Conservation (phyloP, 92 coral and sea anemone genomes). For the Palythoa grandiflora region DNA sequence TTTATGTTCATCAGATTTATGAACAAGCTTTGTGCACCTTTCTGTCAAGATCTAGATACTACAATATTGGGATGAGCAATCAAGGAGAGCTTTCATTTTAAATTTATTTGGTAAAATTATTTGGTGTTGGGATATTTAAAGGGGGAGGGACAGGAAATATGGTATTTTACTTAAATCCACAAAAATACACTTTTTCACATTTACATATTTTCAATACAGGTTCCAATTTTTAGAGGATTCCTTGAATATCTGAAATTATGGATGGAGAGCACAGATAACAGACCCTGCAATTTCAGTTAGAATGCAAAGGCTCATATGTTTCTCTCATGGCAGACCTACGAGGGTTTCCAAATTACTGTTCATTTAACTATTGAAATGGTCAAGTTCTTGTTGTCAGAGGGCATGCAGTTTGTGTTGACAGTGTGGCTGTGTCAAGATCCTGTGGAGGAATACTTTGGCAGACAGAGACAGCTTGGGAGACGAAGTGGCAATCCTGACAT, state of each 20-base stretch:
- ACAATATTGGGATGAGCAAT: not conserved
- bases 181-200: slow-evolving; percentile 16
- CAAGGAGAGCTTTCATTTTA: no score
- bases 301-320: not conserved
- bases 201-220: not conserved
- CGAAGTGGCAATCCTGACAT: no score
- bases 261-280: not conserved
- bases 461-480: no score
- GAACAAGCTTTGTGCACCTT: not conserved
- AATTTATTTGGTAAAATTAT: slow-evolving; percentile 2
- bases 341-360: no score
- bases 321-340: no score
- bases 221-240: not conserved
- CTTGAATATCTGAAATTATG: not conserved
- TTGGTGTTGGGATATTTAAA: not conserved
- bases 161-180: slow-evolving; percentile 6
- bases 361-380: no score
- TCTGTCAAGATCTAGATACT: not conserved
- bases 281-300: not conserved
- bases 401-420: no score
- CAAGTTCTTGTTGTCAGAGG: no score
- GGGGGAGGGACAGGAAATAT: not conserved
- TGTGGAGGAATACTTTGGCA: no score
- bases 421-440: no score
- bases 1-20: not conserved